Percentiles rank a stretch among this genome's conserved stretches.
Evolutionary conservation across 1,140 invertebrate genomes (phyloP).

Genomic region (Brachionus asplanchnoidis): DNA sequence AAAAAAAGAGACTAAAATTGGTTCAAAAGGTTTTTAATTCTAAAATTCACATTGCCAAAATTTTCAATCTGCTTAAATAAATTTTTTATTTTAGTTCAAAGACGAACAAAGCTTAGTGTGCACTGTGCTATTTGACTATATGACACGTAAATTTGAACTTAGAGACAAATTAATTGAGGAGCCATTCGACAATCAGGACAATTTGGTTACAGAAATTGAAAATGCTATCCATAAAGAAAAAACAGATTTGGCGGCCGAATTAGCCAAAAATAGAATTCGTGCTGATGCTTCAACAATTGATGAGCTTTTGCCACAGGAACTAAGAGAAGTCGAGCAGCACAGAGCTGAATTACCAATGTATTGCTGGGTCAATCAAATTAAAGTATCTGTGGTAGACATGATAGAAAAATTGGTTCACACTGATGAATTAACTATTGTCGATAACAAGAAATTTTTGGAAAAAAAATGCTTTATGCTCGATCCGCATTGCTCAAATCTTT

Average conservation of each 20-base stretch:
- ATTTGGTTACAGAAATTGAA: conserved; percentile 34
- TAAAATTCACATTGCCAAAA: neutral
- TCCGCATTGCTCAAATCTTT: conserved; percentile 37
- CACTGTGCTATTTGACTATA: conserved; percentile 31
- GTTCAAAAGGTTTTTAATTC: neutral
- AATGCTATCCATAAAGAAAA: conserved; percentile 23
- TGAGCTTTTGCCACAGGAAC: conserved; percentile 26
- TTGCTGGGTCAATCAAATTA: conserved; percentile 36
- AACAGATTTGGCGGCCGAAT: conserved; percentile 18
- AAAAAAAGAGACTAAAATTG: no score
- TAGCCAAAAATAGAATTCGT: conserved; percentile 27
- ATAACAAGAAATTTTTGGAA: neutral
- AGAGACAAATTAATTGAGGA: conserved; percentile 38
- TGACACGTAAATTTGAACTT: conserved; percentile 39
- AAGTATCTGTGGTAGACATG: neutral
- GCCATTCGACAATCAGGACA: conserved; percentile 34
- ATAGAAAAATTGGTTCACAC: neutral
- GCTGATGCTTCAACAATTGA: conserved; percentile 23
- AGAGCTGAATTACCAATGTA: conserved; percentile 36
- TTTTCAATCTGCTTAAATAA: neutral
- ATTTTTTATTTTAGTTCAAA: conserved; percentile 25
- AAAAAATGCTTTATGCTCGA: conserved; percentile 30
- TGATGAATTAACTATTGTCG: neutral
- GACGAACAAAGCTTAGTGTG: conserved; percentile 39
- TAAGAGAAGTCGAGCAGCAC: conserved; percentile 39